Evolutionary conservation across 2,113 vertebrate species (phyloP).

Genomic region (Pholis gunnellus): DNA sequence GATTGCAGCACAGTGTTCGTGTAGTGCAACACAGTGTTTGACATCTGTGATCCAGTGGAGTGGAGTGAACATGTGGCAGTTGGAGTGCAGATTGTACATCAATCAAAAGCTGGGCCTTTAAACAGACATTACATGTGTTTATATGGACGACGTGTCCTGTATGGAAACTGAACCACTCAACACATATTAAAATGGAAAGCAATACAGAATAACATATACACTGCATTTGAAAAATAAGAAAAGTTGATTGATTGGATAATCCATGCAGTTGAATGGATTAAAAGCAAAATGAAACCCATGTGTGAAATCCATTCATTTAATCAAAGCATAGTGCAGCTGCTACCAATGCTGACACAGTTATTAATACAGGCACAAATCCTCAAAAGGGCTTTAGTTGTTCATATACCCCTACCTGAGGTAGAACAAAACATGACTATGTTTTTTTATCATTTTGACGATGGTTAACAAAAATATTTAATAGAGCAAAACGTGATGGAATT

Average conservation of each 20-base stretch:
- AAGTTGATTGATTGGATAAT: conserved; percentile 40
- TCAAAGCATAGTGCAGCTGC: conserved; percentile 33
- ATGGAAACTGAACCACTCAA: neutral
- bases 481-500: no score
- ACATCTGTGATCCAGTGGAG: neutral
- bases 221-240: conserved; percentile 19
- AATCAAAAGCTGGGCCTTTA: neutral
- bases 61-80: neutral
- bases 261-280: conserved; percentile 45
- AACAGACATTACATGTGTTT: neutral
- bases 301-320: conserved; percentile 58
- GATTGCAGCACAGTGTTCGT: neutral
- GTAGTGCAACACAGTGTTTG: neutral
- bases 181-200: neutral
- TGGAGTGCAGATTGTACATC: neutral
- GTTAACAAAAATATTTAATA: no score
- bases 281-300: conserved; percentile 24
- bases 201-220: neutral
- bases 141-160: neutral
- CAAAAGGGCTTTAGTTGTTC: neutral
- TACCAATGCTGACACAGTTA: neutral
- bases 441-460: neutral
- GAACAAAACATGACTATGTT: neutral
- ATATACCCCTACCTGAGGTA: neutral
- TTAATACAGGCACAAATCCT: neutral